Conservation (phyloP, 2,797 vertebrate genomes). For the Hylomyscus alleni region DNA sequence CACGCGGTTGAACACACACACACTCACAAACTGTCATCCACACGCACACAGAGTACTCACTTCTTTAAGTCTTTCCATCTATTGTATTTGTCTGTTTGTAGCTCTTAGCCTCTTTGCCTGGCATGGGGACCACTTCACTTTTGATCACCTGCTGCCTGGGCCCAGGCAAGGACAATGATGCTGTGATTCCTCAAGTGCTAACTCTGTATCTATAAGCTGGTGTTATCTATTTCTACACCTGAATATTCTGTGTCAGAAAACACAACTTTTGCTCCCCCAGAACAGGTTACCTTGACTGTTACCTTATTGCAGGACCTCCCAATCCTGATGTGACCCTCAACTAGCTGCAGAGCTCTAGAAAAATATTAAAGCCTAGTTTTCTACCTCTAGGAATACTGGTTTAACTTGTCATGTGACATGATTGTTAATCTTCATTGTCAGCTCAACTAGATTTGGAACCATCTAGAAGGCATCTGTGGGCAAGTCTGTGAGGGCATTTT, state of each 20-base stretch:
- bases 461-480: background rate
- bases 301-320: background rate
- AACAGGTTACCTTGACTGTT: slow-evolving; percentile 25
- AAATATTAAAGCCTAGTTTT: background rate
- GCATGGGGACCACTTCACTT: background rate
- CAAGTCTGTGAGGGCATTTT: background rate
- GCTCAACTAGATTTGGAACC: background rate
- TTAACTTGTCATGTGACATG: background rate
- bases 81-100: background rate
- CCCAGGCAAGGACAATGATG: background rate
- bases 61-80: background rate
- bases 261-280: background rate
- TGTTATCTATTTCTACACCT: background rate
- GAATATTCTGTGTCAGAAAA: background rate
- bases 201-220: background rate
- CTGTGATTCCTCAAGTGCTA: background rate
- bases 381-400: background rate
- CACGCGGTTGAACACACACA: too few relatives aligned
- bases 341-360: background rate
- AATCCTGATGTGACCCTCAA: background rate
- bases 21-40: background rate
- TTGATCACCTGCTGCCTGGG: background rate
- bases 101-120: background rate
- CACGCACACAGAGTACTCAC: background rate
- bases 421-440: background rate